Evolutionary conservation across 1,140 invertebrate species (phyloP), one percentile per base, ranked within the genome.

Genomic region (Drosophila murphyi): DNA sequence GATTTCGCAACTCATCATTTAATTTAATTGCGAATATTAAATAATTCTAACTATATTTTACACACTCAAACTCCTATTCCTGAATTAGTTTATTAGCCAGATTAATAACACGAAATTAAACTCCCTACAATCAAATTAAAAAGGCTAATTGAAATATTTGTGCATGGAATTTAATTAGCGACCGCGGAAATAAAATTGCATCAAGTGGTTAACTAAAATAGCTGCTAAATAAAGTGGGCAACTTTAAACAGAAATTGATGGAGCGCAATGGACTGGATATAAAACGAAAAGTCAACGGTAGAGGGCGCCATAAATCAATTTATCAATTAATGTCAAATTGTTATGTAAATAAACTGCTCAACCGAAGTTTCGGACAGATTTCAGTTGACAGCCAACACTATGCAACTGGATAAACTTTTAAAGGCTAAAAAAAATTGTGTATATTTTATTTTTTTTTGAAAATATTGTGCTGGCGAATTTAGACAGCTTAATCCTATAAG

Each of bases 101-200:
- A 43, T 34, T 41, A 52, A 61, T 5, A 20, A 52, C n/a, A 35
- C 8, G 7, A 5, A 29, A 20, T 43, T 43, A 35, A 55, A 31
- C 20, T 5, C 4, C 39, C 10, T 29, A n/a, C 12, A 48, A 82
- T 74, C 50, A 74, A 83, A 87, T 88, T 83, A 83, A 72, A 74
- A 57, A 35, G 41, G 59, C 83, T 87, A 88, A 87, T 87, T 88
- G 71, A 77, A 88, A 83, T 80, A 83, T 74, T 79, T 41, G 72
- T 59, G 12, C 59, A 57, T 43, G 52, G 54, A 87, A 78, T 88
- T 63, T 70, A 88, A 87, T 87, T 88, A 87, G 62, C 54, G 45
- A 10, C 43, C 29, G 47, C 55, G 57, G 61, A 35, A 55, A 67
- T 47, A 56, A n/a, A 65, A 72, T 67, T 71, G 7, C 20, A 57